Evolutionary conservation across 1,140 invertebrate genomes (phyloP), one percentile per base, ranked within the genome.

Genomic region (Thaumetopoea pityocampa): DNA sequence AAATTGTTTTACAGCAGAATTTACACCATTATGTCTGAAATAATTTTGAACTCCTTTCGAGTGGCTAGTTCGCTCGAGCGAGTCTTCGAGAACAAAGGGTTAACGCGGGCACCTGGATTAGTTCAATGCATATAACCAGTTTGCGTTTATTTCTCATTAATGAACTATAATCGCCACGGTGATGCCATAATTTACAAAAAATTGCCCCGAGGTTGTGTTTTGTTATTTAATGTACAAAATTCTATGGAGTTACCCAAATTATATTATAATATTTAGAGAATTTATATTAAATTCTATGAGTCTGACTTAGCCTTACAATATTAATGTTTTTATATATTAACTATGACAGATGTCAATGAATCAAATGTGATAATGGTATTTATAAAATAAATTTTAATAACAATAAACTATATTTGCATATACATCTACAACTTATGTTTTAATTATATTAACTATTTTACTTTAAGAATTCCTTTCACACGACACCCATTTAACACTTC

Each of bases 251-350:
- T 83, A 83, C 79, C 79, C 60, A 73, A 72, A 69, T 61, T 64
- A 34, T 69, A 59, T 69, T 46, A 55, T 50, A 65, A 69, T 67
- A 64, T 63, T 54, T 59, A 63, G 59, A 71, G 65, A 72, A 72
- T 77, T 77, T 77, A 79, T 74, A 77, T 74, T 77, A 70, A 76
- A 74, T 78, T 82, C 68, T 70, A 76, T 69, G 72, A 82, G 78
- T 82, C 78, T 82, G 78, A 82, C 54, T 82, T 74, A 74, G 65
- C 30, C n/a, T 49, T 67, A 68, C 55, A 55, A 42, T 46, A 50
- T 53, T 45, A 55, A 27, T 20, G n/a, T n/a, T 67, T 57, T 67
- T 68, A 66, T 72, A 67, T 65, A n/a, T n/a, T n/a, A n/a, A n/a
- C n/a, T 57, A 62, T 59, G 51, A 71, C 55, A 72, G 56, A 69